phyloP scores from a whole-genome alignment of 1,140 invertebrate genomes.

The Ladona fulva region DNA sequence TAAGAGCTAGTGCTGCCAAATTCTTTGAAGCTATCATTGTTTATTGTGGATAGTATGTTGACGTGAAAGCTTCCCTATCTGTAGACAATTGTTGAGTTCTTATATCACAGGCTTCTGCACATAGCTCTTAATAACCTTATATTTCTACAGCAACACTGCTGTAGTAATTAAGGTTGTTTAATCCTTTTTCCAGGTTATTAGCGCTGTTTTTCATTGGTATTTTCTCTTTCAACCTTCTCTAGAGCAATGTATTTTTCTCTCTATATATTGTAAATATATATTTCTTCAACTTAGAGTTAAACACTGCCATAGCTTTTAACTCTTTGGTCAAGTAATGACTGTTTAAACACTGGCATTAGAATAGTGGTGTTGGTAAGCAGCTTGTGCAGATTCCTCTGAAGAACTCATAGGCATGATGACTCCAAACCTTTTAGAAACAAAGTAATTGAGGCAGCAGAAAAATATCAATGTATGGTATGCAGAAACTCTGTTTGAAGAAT shows the following conservation, averaged over 20 bases:
- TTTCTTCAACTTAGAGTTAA: conserved; percentile 3
- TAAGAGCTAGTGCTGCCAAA: conserved; percentile 14
- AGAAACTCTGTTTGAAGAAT: conserved; percentile 13
- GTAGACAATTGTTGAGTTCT: conserved; percentile 6
- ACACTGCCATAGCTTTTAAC: conserved; percentile 13
- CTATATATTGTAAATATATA: conserved; percentile 10
- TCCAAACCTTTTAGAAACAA: neutral
- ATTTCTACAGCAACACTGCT: neutral
- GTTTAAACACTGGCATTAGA: neutral
- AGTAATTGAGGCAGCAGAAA: conserved; percentile 6
- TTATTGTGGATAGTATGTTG: conserved; percentile 12
- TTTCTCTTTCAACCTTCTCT: neutral
- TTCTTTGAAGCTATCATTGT: conserved; percentile 14
- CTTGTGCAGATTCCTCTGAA: neutral
- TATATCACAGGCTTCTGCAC: conserved; percentile 6
- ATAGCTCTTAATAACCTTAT: neutral
- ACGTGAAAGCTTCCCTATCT: conserved; percentile 11
- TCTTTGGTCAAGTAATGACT: neutral
- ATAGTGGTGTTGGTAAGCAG: neutral
- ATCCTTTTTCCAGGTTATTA: neutral
- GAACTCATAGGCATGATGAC: conserved; percentile 10
- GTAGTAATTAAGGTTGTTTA: neutral
- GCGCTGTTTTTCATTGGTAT: neutral
- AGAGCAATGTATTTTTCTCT: conserved; percentile 12
- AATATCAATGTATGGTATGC: conserved; percentile 15